Base-by-base conservation (phyloP, 2,888 invertebrate species). In the Parelbella ahira region DNA sequence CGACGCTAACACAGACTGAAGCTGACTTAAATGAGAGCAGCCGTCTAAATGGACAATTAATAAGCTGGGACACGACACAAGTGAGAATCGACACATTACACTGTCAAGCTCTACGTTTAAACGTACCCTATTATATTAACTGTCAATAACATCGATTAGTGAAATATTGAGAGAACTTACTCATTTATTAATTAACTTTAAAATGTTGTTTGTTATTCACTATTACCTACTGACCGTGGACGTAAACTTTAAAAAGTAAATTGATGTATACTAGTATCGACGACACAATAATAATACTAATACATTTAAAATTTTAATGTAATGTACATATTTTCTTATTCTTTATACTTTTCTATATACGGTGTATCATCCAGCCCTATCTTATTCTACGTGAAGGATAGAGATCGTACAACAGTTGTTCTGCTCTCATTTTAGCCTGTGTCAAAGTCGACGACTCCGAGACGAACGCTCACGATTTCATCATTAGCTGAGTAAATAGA, bases 1-100 rank as follows among this genome's bases (percentile, higher is more conserved):
- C 55, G 52, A 66, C 52, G 49, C 77, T 78, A 76, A 76, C 74
- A 76, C 68, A 69, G 66, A 77, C 56, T 62, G 58, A 58, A 52
- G 52, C 70, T 63, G 78, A 72, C 67, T 78, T 67, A 73, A 79
- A 72, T 73, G 79, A 79, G 74, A 74, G 56, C 55, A 53, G 56
- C 38, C 50, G 45, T 42, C 27, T 19, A 19, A 41, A 32, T 21
- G 27, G 33, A 41, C 33, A 41, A 27, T 27, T 10, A 7, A 15
- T n/a, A 20, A 32, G 27, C 20, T 9, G 13, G 30, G 25, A 41
- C 25, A 25, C 27, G 19, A 37, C 36, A 27, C 8, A 38, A 27
- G 32, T 48, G 44, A 45, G 44, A 9, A 44, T 4, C 19, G 9
- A 41, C 27, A 41, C 30, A 18, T 44, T 47, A 47, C 45, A 48